Evolutionary conservation across 2,888 invertebrate species (phyloP), one percentile per base, ranked within the genome.

Genomic region (Lasiommata megera): DNA sequence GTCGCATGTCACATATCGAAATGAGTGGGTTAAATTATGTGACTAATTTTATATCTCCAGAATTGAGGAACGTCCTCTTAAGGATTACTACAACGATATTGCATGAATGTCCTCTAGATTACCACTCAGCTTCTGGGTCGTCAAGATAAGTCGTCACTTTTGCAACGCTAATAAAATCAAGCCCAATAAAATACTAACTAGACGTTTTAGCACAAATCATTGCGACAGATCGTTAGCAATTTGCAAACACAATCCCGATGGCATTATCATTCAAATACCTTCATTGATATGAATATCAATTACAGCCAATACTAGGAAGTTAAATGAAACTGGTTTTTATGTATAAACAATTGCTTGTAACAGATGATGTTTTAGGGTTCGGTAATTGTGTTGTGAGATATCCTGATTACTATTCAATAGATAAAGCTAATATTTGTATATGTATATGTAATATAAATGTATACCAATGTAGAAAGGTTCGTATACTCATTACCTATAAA

Each of bases 251-350:
- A 23, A 58, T 46, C 40, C 36, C 34, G 51, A 34, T 36, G 47
- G 14, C 28, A 46, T 41, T 44, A 54, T 40, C 16, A 60, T 56
- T 54, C 17, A 40, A 54, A 51, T 31, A 11, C 38, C 23, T 56
- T 43, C 40, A 50, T 50, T 60, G 50, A 31, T 54, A 56, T 54
- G 28, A 50, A 56, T 56, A 56, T 8, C 9, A 36, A 43, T 47
- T 16, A 31, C 36, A 28, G 16, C 16, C 31, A 41, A 44, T 52
- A 41, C 55, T 6, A 44, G 60, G 56, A 60, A 60, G 60, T 56
- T 37, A 50, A 34, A 17, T 17, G 7, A 16, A 43, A 58, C 50
- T n/a, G 23, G 54, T 50, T 58, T n/a, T 38, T 36, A 43, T 3
- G 12, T 18, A 18, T 9, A 51, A 36, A 48, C 47, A 48, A 54